Evolutionary conservation across 2,113 vertebrate species (phyloP).

Genomic region (Brachionichthys hirsutus): DNA sequence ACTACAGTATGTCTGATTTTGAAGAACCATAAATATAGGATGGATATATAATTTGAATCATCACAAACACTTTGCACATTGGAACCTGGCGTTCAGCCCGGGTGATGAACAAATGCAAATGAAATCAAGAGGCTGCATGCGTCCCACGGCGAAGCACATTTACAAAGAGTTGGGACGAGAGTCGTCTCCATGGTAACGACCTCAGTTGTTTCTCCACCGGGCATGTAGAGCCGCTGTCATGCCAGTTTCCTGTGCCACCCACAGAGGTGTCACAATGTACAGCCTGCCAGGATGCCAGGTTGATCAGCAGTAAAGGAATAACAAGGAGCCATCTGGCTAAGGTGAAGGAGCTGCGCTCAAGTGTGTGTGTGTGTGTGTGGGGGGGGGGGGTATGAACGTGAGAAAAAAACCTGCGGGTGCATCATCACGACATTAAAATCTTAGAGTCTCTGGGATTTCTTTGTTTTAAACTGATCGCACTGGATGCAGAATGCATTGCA

Average conservation of each 20-base stretch:
- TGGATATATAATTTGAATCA: not conserved
- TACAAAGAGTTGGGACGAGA: slow-evolving; percentile 32
- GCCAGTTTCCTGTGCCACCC: slow-evolving; percentile 71
- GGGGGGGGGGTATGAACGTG: not conserved
- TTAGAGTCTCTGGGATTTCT: not conserved
- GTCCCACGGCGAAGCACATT: slow-evolving; percentile 33
- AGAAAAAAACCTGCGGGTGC: slow-evolving; percentile 2
- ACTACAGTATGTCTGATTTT: too few relatives aligned
- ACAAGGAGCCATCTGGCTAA: slow-evolving; percentile 59
- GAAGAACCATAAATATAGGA: not conserved
- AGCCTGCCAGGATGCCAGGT: slow-evolving; percentile 49
- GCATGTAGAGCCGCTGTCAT: slow-evolving; percentile 49
- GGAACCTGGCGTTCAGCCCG: not conserved
- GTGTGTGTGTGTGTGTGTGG: slow-evolving; percentile 10
- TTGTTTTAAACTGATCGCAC: slow-evolving; percentile 18
- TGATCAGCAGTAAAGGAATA: slow-evolving; percentile 33
- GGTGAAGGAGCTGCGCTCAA: slow-evolving; percentile 31
- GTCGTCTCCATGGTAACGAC: slow-evolving; percentile 56
- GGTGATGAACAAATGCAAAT: slow-evolving; percentile 7
- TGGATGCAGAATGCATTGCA: slow-evolving; percentile 21
- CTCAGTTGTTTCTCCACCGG: slow-evolving; percentile 58
- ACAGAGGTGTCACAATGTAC: slow-evolving; percentile 58
- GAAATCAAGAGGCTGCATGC: slow-evolving; percentile 18
- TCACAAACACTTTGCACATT: not conserved
- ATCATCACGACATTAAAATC: slow-evolving; percentile 6